Evolutionary conservation across 2,797 vertebrate species (phyloP).

Genomic region (Notoglanidium macrostoma): DNA sequence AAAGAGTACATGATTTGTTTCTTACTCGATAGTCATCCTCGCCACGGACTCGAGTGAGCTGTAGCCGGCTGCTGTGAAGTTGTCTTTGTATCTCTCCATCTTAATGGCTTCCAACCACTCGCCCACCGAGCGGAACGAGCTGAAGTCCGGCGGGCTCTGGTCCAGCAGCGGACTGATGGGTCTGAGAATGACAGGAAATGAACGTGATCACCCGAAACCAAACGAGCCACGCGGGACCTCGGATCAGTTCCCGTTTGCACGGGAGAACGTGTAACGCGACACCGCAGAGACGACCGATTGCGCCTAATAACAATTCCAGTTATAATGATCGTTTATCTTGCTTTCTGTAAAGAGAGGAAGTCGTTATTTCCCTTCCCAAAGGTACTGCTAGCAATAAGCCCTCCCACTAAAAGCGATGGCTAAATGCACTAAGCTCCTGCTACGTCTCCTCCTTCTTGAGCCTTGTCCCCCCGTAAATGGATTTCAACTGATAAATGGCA

Average conservation of each 20-base stretch:
- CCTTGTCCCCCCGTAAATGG: slow-evolving; percentile 65
- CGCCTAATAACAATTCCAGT: slow-evolving; percentile 15
- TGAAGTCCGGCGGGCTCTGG: slow-evolving; percentile 96
- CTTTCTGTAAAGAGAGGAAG: neutral
- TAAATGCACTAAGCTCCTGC: slow-evolving; percentile 18
- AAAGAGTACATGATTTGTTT: slow-evolving; percentile 36
- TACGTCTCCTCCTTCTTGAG: slow-evolving; percentile 45
- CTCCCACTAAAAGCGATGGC: neutral
- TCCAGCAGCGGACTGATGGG: slow-evolving; percentile 97
- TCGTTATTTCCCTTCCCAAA: neutral
- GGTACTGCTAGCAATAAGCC: neutral
- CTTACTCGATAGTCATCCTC: slow-evolving; percentile 99
- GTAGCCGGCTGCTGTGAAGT: slow-evolving; percentile 98
- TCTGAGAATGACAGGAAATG: slow-evolving; percentile 69
- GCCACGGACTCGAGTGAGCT: slow-evolving; percentile 96
- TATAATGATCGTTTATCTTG: neutral
- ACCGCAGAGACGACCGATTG: neutral
- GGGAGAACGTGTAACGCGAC: neutral
- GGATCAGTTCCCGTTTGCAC: neutral
- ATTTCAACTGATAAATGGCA: slow-evolving; percentile 73
- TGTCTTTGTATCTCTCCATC: slow-evolving; percentile 98
- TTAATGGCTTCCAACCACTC: slow-evolving; percentile 99
- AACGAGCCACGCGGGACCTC: neutral
- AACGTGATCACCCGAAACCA: slow-evolving; percentile 9
- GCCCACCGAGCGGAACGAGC: slow-evolving; percentile 92